phyloP scores from a whole-genome alignment of 2,797 vertebrate species.

The Trichosurus vulpecula region DNA sequence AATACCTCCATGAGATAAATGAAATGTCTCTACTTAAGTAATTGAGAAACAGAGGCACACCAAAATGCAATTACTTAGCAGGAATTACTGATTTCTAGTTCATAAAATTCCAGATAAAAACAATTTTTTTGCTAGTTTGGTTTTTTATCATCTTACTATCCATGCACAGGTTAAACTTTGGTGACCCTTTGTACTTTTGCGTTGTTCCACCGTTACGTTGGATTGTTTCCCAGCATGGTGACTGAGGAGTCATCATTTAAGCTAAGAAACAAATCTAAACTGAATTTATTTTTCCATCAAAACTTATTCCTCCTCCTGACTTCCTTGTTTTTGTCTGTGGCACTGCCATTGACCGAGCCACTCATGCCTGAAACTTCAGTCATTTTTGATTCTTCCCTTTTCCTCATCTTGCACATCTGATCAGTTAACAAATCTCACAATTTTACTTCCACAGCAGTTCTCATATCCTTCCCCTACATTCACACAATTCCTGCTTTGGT shows the following conservation, averaged over 20 bases:
- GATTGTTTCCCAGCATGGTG: constrained; percentile 53
- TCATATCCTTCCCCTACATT: background rate
- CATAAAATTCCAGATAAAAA: background rate
- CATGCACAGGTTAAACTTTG: constrained; percentile 7
- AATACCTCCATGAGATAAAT: background rate
- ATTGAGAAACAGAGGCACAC: background rate
- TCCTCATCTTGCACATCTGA: background rate
- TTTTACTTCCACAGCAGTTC: background rate
- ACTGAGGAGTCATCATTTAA: constrained; percentile 52
- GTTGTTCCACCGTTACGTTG: constrained; percentile 40
- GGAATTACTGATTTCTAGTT: background rate
- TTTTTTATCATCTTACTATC: background rate
- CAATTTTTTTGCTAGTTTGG: background rate
- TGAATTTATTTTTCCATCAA: background rate
- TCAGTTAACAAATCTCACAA: background rate
- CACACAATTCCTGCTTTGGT: background rate
- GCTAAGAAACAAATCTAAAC: constrained; percentile 17
- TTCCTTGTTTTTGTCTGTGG: background rate
- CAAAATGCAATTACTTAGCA: background rate
- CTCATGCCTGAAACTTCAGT: background rate
- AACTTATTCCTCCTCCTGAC: background rate
- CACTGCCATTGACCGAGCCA: background rate
- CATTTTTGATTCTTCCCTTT: background rate
- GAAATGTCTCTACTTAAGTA: background rate
- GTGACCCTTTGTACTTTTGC: constrained; percentile 42